Conservation (phyloP, 2,888 invertebrate genomes). For the Orthosia incerta region DNA sequence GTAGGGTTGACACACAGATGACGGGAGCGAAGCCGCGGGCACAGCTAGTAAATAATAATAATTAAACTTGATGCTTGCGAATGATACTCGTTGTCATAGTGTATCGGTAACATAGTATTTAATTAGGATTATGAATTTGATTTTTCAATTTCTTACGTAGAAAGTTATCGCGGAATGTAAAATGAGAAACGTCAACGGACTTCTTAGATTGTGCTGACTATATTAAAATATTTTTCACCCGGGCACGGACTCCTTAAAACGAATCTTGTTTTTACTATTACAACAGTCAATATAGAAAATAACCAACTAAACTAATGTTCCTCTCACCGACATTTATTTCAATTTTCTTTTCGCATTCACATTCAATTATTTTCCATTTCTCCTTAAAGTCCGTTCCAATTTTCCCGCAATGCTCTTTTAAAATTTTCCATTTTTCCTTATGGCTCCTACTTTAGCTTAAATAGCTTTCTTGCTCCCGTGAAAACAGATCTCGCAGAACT, state of each 20-base stretch:
- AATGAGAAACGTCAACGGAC: too few relatives aligned
- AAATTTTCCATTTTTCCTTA: conserved; percentile 43
- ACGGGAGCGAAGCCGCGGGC: too few relatives aligned
- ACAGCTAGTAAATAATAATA: too few relatives aligned
- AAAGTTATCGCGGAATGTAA: too few relatives aligned
- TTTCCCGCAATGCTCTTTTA: conserved; percentile 9
- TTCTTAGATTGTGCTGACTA: too few relatives aligned
- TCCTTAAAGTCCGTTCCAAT: conserved; percentile 17
- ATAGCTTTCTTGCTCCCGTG: neutral
- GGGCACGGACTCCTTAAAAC: neutral
- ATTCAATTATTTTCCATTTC: conserved; percentile 28
- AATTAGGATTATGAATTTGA: too few relatives aligned
- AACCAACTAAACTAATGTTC: neutral
- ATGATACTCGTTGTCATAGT: too few relatives aligned
- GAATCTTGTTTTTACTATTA: neutral
- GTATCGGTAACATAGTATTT: too few relatives aligned
- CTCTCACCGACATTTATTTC: neutral
- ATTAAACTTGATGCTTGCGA: too few relatives aligned
- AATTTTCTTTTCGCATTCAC: conserved; percentile 13
- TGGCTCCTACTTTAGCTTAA: conserved; percentile 3
- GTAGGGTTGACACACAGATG: too few relatives aligned
- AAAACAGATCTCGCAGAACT: neutral
- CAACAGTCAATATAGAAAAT: neutral
- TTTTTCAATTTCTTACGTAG: too few relatives aligned
- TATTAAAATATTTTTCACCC: too few relatives aligned